Conservation (phyloP, 2,888 invertebrate genomes). For the Margaritifera margaritifera region DNA sequence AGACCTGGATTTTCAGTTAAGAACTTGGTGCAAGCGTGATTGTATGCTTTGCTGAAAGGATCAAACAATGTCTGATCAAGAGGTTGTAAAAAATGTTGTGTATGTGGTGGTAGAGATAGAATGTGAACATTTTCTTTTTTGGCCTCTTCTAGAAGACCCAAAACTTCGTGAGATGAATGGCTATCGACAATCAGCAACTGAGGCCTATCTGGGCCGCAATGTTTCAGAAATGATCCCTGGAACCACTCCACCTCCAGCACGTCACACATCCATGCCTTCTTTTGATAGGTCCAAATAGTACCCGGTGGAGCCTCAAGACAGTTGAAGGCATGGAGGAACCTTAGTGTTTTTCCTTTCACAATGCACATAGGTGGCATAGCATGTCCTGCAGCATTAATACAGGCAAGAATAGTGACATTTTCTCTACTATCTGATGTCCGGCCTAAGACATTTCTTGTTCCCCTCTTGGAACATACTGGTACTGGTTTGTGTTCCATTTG, state of each 20-base stretch:
- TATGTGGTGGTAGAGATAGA: neutral
- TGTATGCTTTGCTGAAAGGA: neutral
- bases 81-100: neutral
- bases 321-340: too few relatives aligned
- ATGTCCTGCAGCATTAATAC: constrained; percentile 1
- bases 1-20: neutral
- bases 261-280: neutral
- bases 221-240: constrained; percentile 1
- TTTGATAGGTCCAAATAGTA: constrained; percentile 1
- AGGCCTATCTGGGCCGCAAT: constrained; percentile 3
- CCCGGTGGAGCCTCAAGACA: too few relatives aligned
- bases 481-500: neutral
- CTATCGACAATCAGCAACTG: constrained; percentile 1
- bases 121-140: neutral
- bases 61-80: constrained; percentile 1
- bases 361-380: neutral
- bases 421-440: neutral
- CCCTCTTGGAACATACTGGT: neutral
- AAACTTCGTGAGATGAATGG: neutral
- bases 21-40: neutral
- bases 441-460: neutral
- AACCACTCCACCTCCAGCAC: constrained; percentile 1
- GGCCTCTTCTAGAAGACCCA: neutral
- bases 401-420: neutral
- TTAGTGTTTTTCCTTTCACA: neutral